phyloP scores from a whole-genome alignment of 2,888 invertebrate species.

The Cerastis rubricosa region DNA sequence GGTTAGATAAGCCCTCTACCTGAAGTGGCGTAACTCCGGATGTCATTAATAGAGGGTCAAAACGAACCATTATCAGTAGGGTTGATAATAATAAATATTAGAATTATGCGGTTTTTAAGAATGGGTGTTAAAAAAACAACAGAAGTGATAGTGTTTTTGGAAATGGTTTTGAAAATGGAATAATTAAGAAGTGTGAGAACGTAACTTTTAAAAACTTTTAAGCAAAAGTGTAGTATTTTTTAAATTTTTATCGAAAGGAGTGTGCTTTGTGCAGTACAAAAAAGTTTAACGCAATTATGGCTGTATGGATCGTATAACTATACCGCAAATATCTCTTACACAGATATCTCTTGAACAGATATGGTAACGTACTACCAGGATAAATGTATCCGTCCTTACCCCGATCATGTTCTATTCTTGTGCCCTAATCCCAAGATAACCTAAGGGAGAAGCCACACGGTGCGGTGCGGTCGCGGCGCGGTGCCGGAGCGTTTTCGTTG shows the following conservation, averaged over 20 bases:
- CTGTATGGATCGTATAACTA: not conserved
- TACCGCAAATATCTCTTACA: not conserved
- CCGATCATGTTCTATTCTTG: not conserved
- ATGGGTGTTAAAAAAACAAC: conserved; percentile 29
- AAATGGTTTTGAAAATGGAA: conserved; percentile 12
- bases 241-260: not conserved
- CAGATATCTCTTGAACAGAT: not conserved
- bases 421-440: not conserved
- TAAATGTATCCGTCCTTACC: not conserved
- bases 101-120: conserved; percentile 33
- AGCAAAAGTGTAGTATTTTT: not conserved
- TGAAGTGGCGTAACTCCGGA: conserved; percentile 74
- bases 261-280: not conserved
- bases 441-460: too few relatives aligned
- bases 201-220: not conserved
- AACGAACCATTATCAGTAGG: conserved; percentile 59
- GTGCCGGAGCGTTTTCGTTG: too few relatives aligned
- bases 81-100: conserved; percentile 54
- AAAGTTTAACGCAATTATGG: not conserved
- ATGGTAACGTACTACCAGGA: not conserved
- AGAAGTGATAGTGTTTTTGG: conserved; percentile 27
- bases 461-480: too few relatives aligned
- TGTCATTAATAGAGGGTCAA: conserved; percentile 76
- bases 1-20: conserved; percentile 78
- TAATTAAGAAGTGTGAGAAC: not conserved